Base-by-base conservation (phyloP, 2,888 invertebrate genomes). In the Proisotoma minuta region DNA sequence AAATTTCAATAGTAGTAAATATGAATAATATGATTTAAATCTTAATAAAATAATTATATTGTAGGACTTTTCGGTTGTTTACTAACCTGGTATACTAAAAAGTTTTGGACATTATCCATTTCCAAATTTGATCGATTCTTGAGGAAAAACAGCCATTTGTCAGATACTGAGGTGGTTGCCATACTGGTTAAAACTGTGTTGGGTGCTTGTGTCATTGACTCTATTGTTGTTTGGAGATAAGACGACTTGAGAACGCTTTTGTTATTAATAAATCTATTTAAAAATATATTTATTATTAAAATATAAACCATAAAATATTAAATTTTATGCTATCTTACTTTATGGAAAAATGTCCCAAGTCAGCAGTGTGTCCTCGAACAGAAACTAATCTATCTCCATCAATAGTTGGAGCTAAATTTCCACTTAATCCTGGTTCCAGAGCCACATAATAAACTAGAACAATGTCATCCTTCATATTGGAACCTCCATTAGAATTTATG, bases 271-370 rank as follows among this genome's bases (percentile, higher is more conserved):
- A 43, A 43, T 20, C 43, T 43, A 43, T 34, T 34, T 10, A 34
- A 34, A 8, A 34, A 8, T 8, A 34, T 15, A 34, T 15, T 10
- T 15, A 34, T 34, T 34, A 15, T 34, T 34, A 34, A 10, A 34
- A 8, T 15, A 34, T 34, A 8, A 8, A 34, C 15, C 8, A 23
- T 10, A n/a, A 27, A 27, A 28, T 23, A 29, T 22, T 56, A n/a
- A 20, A 18, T 23, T 49, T 50, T 18, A 20, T 18, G 27, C 4
- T 58, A 5, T n/a, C 5, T 39, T 57, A 79, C 72, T 80, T 81
- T 48, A 87, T 78, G 40, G 82, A 83, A 75, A 94, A 97, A 73
- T 87, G 84, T 26, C 89, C 90, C 5, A 95, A 79, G 2, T 87
- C 85, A 3, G 86, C 83, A 0, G 92, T 88, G 75, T 87, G 83